Evolutionary conservation across 2,797 vertebrate genomes (phyloP).

Genomic region (Pangasius sanitwongsei): DNA sequence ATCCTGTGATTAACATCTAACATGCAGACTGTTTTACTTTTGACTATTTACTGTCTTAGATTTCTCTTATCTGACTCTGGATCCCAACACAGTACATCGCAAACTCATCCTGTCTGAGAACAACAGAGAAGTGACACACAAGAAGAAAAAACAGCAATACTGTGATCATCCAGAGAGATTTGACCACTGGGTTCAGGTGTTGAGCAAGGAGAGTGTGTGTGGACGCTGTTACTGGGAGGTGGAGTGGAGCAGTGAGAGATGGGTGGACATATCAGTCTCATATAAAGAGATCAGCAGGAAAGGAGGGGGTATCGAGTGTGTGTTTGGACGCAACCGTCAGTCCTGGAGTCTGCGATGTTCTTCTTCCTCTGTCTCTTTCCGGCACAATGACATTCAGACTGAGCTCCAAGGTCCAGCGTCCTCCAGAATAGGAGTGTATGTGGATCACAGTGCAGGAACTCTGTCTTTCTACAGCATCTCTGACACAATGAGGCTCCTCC

Average conservation of each 20-base stretch:
- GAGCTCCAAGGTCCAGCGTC: background rate
- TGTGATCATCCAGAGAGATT: background rate
- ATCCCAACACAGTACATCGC: conserved; percentile 21
- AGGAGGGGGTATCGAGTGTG: background rate
- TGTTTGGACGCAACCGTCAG: background rate
- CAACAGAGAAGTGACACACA: background rate
- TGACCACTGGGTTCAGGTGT: background rate
- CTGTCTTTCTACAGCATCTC: too few species aligned
- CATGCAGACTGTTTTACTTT: too few species aligned
- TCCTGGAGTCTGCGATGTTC: background rate
- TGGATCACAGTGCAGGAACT: too few species aligned
- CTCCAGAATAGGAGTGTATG: background rate
- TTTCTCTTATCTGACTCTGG: background rate
- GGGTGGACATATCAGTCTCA: conserved; percentile 19
- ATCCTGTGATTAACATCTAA: background rate
- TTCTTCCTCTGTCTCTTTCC: background rate
- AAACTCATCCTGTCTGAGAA: conserved; percentile 9
- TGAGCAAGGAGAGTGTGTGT: conserved; percentile 27
- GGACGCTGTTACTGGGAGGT: too few species aligned
- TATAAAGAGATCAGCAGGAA: conserved; percentile 4
- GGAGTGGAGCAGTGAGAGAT: background rate
- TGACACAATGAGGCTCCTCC: too few species aligned
- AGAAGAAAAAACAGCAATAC: background rate
- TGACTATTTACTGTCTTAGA: conserved; percentile 2
- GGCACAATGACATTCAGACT: background rate